Evolutionary conservation across 2,113 vertebrate species (phyloP).

Genomic region (Colinus virginianus): DNA sequence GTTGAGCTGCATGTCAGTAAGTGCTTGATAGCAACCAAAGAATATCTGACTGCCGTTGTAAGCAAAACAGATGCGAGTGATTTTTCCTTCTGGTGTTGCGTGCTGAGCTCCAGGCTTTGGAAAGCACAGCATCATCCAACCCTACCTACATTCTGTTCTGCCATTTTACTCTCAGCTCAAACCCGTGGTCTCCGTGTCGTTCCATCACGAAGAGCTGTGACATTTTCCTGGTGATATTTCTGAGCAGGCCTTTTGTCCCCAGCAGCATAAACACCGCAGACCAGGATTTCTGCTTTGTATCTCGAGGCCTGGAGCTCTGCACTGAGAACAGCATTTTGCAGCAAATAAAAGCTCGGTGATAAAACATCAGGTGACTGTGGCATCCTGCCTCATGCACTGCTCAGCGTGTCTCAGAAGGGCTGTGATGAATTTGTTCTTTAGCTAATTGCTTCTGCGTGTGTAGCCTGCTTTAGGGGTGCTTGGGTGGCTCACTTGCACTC

Average conservation of each 20-base stretch:
- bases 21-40: background rate
- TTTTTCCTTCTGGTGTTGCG: background rate
- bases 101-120: slow-evolving; percentile 9
- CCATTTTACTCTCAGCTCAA: slow-evolving; percentile 23
- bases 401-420: background rate
- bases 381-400: background rate
- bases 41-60: background rate
- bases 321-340: background rate
- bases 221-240: slow-evolving; percentile 19
- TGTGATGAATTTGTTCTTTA: background rate
- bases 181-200: background rate
- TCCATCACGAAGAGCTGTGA: background rate
- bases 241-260: slow-evolving; percentile 6
- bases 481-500: background rate
- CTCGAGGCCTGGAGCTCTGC: background rate
- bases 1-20: background rate
- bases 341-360: background rate
- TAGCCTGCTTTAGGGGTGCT: slow-evolving; percentile 5
- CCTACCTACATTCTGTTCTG: background rate
- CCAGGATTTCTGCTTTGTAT: background rate
- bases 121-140: background rate
- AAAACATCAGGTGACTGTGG: background rate
- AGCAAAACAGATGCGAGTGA: background rate
- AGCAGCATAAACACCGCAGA: slow-evolving; percentile 14
- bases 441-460: background rate